Base-by-base conservation (phyloP, 1,140 invertebrate species). In the Neodiprion lecontei region DNA sequence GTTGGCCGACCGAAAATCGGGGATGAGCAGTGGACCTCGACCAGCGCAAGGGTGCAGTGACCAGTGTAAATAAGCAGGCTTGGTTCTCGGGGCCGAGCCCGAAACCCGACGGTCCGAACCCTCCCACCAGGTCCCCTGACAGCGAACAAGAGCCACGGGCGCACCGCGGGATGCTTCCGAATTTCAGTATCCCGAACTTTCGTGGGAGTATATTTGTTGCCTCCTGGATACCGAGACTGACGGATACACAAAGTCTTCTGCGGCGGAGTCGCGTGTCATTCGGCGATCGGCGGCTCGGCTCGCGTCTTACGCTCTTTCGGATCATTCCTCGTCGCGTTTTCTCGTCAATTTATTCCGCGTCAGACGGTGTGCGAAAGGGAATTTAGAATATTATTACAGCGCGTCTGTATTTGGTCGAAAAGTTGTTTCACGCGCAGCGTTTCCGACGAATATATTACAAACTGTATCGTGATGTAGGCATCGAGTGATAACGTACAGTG, bases 21-120 rank as follows among this genome's bases (percentile, higher is more conserved):
- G 28, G 28, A 40, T 40, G 28, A 40, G 28, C 28, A 40, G 28
- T 5, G 5, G 28, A 40, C 28, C 28, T 61, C 53, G n/a, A 61
- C 53, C n/a, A 12, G 53, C n/a, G 53, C n/a, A 61, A 61, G 53
- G 53, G 53, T 61, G 53, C 53, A 61, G 53, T 61, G 53, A 61
- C 53, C 53, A 61, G 11, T 61, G n/a, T 14, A 61, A 61, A 61
- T 61, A 17, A 61, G 11, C 53, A 14, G 53, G 11, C 53, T 61
- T 61, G n/a, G 11, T 9, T 61, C 53, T 17, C 11, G n/a, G 53
- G 53, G 53, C 5, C 53, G 5, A 9, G 53, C 5, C n/a, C 11
- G 2, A 40, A 40, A 5, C 4, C 53, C 53, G 5, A 61, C 9
- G 53, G 53, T 9, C 53, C 53, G 8, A 61, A 61, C 53, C 53